phyloP scores from a whole-genome alignment of 2,888 invertebrate species.

The Ophioninae sp. region DNA sequence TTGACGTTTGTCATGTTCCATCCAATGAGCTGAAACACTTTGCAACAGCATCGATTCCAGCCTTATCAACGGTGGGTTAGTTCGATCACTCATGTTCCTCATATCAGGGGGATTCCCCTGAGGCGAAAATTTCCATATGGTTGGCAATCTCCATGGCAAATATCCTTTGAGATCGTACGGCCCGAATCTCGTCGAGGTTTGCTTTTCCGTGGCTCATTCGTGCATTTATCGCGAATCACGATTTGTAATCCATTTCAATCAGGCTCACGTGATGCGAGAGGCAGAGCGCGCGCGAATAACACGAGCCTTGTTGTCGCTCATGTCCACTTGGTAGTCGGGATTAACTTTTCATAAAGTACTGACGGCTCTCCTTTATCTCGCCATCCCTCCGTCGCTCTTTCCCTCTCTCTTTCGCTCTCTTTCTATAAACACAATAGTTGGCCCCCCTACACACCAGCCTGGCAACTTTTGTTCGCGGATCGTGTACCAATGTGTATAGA shows the following conservation, averaged over 20 bases:
- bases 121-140: constrained; percentile 4
- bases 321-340: constrained; percentile 5
- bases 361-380: constrained; percentile 19
- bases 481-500: constrained; percentile 33
- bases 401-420: constrained; percentile 25
- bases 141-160: constrained; percentile 27
- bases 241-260: constrained; percentile 9
- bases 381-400: neutral
- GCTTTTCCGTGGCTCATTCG: constrained; percentile 7
- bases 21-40: neutral
- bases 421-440: constrained; percentile 48
- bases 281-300: constrained; percentile 24
- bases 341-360: constrained; percentile 31
- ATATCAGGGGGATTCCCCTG: neutral
- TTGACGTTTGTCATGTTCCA: neutral
- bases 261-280: constrained; percentile 16
- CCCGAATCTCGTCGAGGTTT: neutral
- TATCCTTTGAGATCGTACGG: constrained; percentile 4
- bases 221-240: constrained; percentile 29
- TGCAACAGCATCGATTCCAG: neutral
- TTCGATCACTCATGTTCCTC: neutral
- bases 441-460: constrained; percentile 34
- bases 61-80: neutral
- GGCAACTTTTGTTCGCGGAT: constrained; percentile 35
- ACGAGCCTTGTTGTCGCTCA: constrained; percentile 21